phyloP scores from a whole-genome alignment of 1,140 invertebrate species.

The Microvelia longipes region DNA sequence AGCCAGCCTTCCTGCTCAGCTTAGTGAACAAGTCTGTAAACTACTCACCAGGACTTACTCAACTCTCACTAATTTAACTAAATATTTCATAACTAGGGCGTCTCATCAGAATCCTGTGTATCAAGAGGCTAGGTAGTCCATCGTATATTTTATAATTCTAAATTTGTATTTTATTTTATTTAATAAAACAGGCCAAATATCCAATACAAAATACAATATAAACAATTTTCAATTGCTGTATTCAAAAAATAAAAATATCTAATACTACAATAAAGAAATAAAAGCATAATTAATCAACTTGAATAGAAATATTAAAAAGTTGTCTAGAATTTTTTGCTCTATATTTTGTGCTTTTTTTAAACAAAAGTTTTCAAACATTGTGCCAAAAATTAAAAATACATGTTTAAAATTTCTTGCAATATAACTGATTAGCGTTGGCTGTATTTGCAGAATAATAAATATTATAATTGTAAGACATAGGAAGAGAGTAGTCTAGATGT shows the following conservation, averaged over 20 bases:
- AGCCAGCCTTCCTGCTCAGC: conserved; percentile 9
- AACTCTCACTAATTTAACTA: conserved; percentile 16
- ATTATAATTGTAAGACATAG: too few relatives aligned
- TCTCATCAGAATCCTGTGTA: conserved; percentile 14
- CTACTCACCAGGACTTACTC: conserved; percentile 15
- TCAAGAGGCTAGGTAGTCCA: conserved; percentile 16
- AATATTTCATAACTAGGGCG: conserved; percentile 16
- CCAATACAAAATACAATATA: neutral
- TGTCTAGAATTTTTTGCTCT: too few relatives aligned
- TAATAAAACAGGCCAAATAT: neutral
- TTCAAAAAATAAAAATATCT: neutral
- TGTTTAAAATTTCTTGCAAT: too few relatives aligned
- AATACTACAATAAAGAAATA: neutral
- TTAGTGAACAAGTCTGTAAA: conserved; percentile 17
- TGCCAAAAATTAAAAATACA: too few relatives aligned
- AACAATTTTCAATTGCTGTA: neutral
- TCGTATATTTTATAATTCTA: neutral
- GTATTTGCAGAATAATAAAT: too few relatives aligned
- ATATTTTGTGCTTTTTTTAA: too few relatives aligned
- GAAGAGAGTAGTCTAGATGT: too few relatives aligned
- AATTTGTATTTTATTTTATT: too few relatives aligned
- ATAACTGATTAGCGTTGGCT: too few relatives aligned
- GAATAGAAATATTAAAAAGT: too few relatives aligned
- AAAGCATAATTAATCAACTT: too few relatives aligned
- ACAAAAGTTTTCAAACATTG: too few relatives aligned